phyloP scores from a whole-genome alignment of 2,888 invertebrate species.

The Ptilodon capucinus region DNA sequence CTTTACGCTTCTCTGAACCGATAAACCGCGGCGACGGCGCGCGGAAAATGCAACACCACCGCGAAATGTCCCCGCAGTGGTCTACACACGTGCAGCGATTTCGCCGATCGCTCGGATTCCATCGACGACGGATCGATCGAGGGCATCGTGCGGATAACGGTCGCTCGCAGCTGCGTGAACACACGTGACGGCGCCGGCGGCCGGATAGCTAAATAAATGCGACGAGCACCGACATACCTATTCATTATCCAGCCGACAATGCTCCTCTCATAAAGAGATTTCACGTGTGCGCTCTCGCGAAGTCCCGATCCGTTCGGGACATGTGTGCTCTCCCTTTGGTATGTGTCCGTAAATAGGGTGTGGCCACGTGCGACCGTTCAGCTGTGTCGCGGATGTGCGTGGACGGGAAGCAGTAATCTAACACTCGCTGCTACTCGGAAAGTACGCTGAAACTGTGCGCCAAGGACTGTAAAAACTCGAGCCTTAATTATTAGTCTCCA shows the following conservation, averaged over 20 bases:
- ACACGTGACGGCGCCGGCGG: constrained; percentile 78
- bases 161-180: constrained; percentile 79
- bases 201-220: constrained; percentile 82
- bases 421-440: constrained; percentile 70
- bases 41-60: constrained; percentile 70
- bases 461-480: constrained; percentile 11
- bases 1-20: constrained; percentile 74
- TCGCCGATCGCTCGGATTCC: constrained; percentile 75
- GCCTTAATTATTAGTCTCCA: not conserved
- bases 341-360: constrained; percentile 82
- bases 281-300: constrained; percentile 79
- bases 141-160: constrained; percentile 82
- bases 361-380: constrained; percentile 81
- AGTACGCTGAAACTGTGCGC: constrained; percentile 49
- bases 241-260: constrained; percentile 79
- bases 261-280: constrained; percentile 80
- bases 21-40: constrained; percentile 59
- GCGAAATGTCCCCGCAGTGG: constrained; percentile 67
- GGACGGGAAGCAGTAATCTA: constrained; percentile 80
- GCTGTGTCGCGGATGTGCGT: constrained; percentile 78
- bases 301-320: constrained; percentile 81
- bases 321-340: constrained; percentile 79
- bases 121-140: constrained; percentile 77
- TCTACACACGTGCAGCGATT: constrained; percentile 73
- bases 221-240: constrained; percentile 70